Evolutionary conservation across 2,797 vertebrate species (phyloP), one percentile per base, ranked within the genome.

Genomic region (Muscicapa striata): DNA sequence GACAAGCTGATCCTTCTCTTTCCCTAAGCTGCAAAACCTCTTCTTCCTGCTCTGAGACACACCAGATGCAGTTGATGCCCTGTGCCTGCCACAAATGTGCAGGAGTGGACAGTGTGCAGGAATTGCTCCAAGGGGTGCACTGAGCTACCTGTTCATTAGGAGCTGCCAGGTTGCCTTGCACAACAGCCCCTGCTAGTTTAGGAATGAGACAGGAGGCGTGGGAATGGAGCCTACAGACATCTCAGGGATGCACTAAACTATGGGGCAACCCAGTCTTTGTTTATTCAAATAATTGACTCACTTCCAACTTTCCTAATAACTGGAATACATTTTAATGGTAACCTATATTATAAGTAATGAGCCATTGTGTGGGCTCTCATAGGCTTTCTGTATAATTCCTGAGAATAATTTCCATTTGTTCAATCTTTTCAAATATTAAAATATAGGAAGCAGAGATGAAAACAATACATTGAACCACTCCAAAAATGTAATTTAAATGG

Each of bases 151-250:
- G 94, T 41, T 95, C 67, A 48, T 84, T 84, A 84, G 68, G 83
- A 84, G 70, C 24, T 95, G 93, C 73, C 84, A 68, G 78, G 75
- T 6, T 85, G 94, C 90, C 88, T 96, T 97, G 95, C 75, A 54
- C 88, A 95, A 95, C 93, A 84, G 92, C 83, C 81, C 64, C 77
- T 87, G 81, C 92, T 89, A 45, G 84, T 89, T 95, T 34, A 89
- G 93, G 88, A 84, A 93, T 95, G 95, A 96, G 90, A 91, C 90
- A 89, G 57, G 92, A 72, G 90, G 86, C 85, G 92, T 96, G 96
- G 96, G 93, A 95, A 95, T 84, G 64, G 72, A 94, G 87, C 84
- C 70, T 80, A 58, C 78, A 77, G 88, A 89, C 7, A 0, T 79
- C 91, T 91, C 73, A 59, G 84, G 38, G 95, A 92, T 89, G 83